Percentiles rank a stretch among this genome's conserved stretches.
These are phyloP conservation scores for Mesorhabditis spiculigera DNA, from an alignment of 2,888 invertebrate genomes.

Conservation along the genomic window DNA sequence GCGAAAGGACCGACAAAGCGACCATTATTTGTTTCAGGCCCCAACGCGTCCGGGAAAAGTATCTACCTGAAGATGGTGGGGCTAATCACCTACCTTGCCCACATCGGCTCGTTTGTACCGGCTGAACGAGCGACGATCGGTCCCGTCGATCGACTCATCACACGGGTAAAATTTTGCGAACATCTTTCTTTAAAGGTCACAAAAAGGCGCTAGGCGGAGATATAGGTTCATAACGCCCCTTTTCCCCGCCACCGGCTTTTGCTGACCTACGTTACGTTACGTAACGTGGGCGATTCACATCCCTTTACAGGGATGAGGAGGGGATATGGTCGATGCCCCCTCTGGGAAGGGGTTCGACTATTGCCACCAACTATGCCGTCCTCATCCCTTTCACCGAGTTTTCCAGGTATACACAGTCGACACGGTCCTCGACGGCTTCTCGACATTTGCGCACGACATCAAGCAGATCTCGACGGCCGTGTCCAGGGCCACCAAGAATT, in stretches of 20 bases:
- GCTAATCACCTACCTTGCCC: constrained; percentile 78
- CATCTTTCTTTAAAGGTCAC: no score
- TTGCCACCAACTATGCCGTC: background rate
- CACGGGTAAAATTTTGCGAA: constrained; percentile 12
- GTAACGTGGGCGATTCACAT: no score
- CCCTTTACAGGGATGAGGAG: no score
- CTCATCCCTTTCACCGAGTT: constrained; percentile 65
- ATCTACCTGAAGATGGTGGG: constrained; percentile 78
- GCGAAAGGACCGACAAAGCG: no score
- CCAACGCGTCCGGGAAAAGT: constrained; percentile 88
- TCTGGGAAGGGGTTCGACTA: no score
- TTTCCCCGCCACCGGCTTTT: no score
- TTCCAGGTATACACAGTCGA: constrained; percentile 70
- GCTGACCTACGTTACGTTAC: no score
- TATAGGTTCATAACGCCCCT: no score
- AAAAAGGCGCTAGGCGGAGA: no score
- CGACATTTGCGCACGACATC: constrained; percentile 80
- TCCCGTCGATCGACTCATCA: constrained; percentile 70
- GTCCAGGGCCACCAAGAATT: constrained; percentile 68
- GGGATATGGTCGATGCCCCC: no score
- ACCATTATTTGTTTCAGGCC: constrained; percentile 64
- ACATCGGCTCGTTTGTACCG: constrained; percentile 84
- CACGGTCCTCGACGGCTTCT: constrained; percentile 75
- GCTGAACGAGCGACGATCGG: constrained; percentile 74
- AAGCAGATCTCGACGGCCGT: constrained; percentile 76